Conservation (phyloP, 2,797 vertebrate species). For the Otolemur crassicaudatus region DNA sequence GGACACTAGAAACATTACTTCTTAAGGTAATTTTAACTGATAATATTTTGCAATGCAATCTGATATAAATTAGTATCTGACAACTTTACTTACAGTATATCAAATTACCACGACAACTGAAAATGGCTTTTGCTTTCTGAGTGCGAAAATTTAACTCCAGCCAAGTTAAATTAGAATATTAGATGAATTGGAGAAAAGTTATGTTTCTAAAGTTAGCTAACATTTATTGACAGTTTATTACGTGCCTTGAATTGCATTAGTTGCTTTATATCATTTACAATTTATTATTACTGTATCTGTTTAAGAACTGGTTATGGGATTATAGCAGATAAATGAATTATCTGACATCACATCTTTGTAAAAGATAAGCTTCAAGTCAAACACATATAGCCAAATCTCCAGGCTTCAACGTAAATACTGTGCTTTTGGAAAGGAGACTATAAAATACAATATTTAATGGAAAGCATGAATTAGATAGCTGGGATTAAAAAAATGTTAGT, state of each 20-base stretch:
- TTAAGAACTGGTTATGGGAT: neutral
- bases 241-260: neutral
- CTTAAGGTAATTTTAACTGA: neutral
- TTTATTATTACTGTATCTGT: neutral
- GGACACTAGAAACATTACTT: neutral
- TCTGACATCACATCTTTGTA: neutral
- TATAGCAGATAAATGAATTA: neutral
- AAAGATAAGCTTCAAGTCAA: neutral
- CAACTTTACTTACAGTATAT: neutral
- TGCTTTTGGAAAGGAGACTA: neutral
- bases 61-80: neutral
- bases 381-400: neutral
- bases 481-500: neutral
- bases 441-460: neutral
- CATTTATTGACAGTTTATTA: neutral
- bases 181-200: neutral
- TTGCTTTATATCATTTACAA: neutral
- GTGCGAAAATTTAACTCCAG: neutral
- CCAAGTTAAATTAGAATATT: slow-evolving; percentile 29
- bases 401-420: neutral
- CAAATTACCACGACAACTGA: slow-evolving; percentile 11
- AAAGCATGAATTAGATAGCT: neutral
- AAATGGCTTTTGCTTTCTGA: neutral
- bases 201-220: neutral
- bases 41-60: neutral